Evolutionary conservation across 30 jellyfish, hydroid and myxozoan species (phyloP).

Genomic region (Hydra vulgaris): DNA sequence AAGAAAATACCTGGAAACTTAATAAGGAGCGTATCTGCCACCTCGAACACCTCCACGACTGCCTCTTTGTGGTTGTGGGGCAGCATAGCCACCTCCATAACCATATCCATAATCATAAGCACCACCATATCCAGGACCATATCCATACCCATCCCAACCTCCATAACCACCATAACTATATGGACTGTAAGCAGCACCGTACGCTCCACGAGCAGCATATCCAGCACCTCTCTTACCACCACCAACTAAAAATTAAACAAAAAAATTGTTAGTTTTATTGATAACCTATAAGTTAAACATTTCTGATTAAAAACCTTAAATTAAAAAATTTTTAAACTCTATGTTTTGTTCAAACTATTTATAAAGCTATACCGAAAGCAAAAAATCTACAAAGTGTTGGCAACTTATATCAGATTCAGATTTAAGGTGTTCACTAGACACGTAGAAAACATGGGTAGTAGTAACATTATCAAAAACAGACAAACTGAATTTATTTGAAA

Average conservation of each 20-base stretch:
- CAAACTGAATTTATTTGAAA: too few species aligned
- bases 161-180: slow-evolving; percentile 9
- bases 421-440: too few species aligned
- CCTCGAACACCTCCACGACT: slow-evolving; percentile 32
- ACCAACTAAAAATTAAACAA: not conserved
- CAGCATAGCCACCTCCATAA: slow-evolving; percentile 26
- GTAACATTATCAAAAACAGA: too few species aligned
- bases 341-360: too few species aligned
- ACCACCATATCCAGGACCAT: slow-evolving; percentile 24
- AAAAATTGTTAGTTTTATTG: not conserved
- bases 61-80: slow-evolving; percentile 10
- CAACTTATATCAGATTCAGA: too few species aligned
- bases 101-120: slow-evolving; percentile 25
- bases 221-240: slow-evolving; percentile 20
- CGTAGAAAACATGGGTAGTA: too few species aligned
- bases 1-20: not conserved
- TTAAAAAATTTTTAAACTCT: too few species aligned
- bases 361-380: too few species aligned
- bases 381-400: too few species aligned
- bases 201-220: slow-evolving; percentile 21
- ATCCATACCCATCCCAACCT: not conserved
- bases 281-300: too few species aligned
- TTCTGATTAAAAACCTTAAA: not conserved
- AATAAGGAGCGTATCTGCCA: slow-evolving; percentile 19
- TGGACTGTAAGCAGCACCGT: slow-evolving; percentile 16